Percentiles rank a stretch among this genome's conserved stretches.
phyloP scores from a whole-genome alignment of 2,888 invertebrate genomes.

The Erynnis tages region DNA sequence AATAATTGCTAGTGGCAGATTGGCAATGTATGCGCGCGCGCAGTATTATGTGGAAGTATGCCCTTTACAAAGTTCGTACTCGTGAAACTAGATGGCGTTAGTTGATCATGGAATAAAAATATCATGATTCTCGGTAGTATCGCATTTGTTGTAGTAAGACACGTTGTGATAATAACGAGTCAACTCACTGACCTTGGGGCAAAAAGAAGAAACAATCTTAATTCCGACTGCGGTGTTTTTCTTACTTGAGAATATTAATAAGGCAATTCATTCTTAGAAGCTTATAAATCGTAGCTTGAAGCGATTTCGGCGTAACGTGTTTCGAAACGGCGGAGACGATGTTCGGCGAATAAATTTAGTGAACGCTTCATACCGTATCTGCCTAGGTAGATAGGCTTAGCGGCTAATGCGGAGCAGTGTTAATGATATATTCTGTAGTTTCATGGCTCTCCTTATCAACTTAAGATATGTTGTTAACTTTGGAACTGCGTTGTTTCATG shows the following conservation, averaged over 20 bases:
- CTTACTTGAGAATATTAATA: constrained; percentile 62
- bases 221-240: constrained; percentile 61
- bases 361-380: neutral
- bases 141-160: constrained; percentile 22
- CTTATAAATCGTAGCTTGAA: constrained; percentile 22
- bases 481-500: too few relatives aligned
- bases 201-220: constrained; percentile 73
- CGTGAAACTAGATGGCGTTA: constrained; percentile 55
- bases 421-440: constrained; percentile 4
- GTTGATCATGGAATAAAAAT: constrained; percentile 49
- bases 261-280: constrained; percentile 50
- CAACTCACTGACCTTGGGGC: constrained; percentile 75
- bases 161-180: constrained; percentile 58
- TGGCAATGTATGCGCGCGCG: constrained; percentile 11
- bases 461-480: too few relatives aligned
- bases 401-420: constrained; percentile 6
- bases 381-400: constrained; percentile 1
- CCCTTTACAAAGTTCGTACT: constrained; percentile 17
- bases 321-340: constrained; percentile 12
- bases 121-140: constrained; percentile 55
- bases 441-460: too few relatives aligned
- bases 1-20: neutral
- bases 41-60: neutral
- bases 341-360: neutral
- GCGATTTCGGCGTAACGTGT: constrained; percentile 18